These are phyloP conservation scores for Malacoraja senta DNA, from an alignment of 2,797 vertebrate genomes.

Conservation along the genomic window DNA sequence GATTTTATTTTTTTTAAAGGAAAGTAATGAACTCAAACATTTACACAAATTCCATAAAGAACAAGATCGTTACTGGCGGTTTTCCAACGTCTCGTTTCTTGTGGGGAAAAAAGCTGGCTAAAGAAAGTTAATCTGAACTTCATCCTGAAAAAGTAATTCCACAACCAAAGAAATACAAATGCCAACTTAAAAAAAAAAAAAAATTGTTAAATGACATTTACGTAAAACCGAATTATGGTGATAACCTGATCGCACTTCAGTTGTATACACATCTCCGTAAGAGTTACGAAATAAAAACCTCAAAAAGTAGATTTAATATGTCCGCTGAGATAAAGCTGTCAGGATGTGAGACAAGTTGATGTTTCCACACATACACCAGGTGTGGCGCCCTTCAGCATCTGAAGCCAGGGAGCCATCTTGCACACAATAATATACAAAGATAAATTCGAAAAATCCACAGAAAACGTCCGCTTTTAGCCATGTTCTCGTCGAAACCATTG, in stretches of 20 bases:
- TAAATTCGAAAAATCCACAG: neutral
- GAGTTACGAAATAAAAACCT: neutral
- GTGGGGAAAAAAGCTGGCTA: neutral
- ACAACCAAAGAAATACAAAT: neutral
- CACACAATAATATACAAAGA: conserved; percentile 26
- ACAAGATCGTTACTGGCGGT: neutral
- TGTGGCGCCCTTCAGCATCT: conserved; percentile 41
- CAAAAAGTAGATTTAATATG: neutral
- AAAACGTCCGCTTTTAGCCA: neutral
- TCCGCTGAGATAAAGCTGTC: neutral
- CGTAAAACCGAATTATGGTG: neutral
- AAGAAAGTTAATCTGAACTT: neutral
- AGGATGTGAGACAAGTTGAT: conserved; percentile 29
- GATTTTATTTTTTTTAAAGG: too few relatives aligned
- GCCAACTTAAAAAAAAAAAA: neutral
- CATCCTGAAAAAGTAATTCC: neutral
- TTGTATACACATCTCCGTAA: neutral
- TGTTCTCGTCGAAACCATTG: neutral
- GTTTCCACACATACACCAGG: conserved; percentile 23
- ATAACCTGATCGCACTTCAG: neutral
- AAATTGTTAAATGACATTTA: too few relatives aligned
- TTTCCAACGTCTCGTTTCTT: neutral
- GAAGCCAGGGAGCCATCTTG: conserved; percentile 37
- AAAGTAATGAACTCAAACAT: too few relatives aligned
- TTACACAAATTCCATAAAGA: neutral